Evolutionary conservation across 1,140 invertebrate genomes (phyloP), one percentile per base, ranked within the genome.

Genomic region (Apis florea): DNA sequence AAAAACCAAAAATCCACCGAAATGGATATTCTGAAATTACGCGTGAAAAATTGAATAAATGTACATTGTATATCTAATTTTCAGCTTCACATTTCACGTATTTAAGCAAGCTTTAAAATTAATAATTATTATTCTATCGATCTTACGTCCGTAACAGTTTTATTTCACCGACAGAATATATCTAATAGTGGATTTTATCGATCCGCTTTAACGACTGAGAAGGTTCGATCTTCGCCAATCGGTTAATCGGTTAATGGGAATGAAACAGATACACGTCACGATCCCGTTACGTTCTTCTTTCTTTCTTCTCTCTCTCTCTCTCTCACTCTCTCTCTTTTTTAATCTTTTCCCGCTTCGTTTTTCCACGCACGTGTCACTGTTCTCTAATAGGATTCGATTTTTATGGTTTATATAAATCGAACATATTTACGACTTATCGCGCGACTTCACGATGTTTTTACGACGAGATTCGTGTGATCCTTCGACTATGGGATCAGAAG

Each of bases 341-440:
- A 21, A 4, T 66, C 31, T 4, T 67, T 47, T 8, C 3, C 21
- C 15, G 6, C 24, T n/a, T 31, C 1, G 11, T 53, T 31, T 71
- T 8, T 19, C 31, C 31, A 40, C 31, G 31, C 31, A 5, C 31
- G 31, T 40, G 19, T 21, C 21, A 11, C 13, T 11, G 17, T 2
- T 21, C 40, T 19, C 11, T 40, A 56, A 71, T 56, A 53, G 26
- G 19, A 53, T 56, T 54, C 68, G 24, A 40, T 40, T 26, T 54
- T 70, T 54, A 70, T 54, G 24, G 51, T 19, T 70, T 70, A 40
- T 70, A 40, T 72, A 59, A 24, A 74, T 63, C 58, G 17, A 49
- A 13, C 59, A 19, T 58, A 24, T 40, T 59, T 31, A 51, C n/a
- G 47, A 26, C n/a, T n/a, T n/a, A n/a, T 13, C n/a, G 9, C 5